Evolutionary conservation across 2,888 invertebrate genomes (phyloP).

Genomic region (Meloe dianella): DNA sequence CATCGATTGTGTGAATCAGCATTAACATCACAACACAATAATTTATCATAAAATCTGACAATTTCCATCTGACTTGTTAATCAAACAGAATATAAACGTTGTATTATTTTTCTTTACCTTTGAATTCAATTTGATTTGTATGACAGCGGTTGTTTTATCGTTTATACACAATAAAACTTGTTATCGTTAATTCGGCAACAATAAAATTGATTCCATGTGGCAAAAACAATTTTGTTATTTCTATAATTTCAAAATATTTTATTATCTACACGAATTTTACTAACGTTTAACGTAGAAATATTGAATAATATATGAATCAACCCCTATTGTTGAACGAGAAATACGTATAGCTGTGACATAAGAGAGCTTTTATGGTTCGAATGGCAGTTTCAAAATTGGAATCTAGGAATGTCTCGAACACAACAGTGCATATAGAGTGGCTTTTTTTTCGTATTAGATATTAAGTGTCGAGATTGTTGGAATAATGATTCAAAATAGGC

Average conservation of each 20-base stretch:
- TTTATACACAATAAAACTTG: not conserved
- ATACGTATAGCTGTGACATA: too few relatives aligned
- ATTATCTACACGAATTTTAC: too few relatives aligned
- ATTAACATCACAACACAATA: not conserved
- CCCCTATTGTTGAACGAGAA: too few relatives aligned
- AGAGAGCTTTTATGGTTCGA: too few relatives aligned
- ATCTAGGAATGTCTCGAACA: not conserved
- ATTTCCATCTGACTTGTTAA: not conserved
- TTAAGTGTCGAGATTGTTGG: not conserved
- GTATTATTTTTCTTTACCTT: not conserved
- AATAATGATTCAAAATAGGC: not conserved
- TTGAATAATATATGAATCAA: too few relatives aligned
- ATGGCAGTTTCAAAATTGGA: not conserved
- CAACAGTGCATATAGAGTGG: not conserved
- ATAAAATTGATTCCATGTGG: too few relatives aligned
- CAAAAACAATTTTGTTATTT: too few relatives aligned
- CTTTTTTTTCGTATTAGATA: not conserved
- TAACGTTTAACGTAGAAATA: too few relatives aligned
- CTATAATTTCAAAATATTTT: too few relatives aligned
- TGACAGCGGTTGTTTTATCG: not conserved
- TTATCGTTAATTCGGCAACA: not conserved
- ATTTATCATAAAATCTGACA: not conserved
- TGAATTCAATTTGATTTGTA: not conserved
- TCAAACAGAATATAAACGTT: not conserved
- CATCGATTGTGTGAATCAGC: too few relatives aligned